Evolutionary conservation across 2,888 invertebrate genomes (phyloP).

Genomic region (Halictus quadricinctus): DNA sequence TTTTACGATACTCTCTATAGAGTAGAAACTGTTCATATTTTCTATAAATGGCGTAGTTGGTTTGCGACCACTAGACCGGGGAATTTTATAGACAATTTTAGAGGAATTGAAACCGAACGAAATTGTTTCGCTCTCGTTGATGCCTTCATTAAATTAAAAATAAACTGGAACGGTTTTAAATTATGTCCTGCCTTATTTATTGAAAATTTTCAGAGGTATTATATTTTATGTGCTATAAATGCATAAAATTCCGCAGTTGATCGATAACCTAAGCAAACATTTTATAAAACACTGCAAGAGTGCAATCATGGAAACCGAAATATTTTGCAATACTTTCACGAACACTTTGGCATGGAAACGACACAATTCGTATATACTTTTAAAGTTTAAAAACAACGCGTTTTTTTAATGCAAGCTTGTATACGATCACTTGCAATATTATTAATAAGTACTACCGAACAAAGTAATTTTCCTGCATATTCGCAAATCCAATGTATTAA

Average conservation of each 20-base stretch:
- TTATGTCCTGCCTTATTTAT: background rate
- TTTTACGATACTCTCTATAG: background rate
- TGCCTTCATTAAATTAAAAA: background rate
- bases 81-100: background rate
- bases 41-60: background rate
- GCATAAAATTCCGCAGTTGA: background rate
- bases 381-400: too few species aligned
- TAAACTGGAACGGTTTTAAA: background rate
- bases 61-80: background rate
- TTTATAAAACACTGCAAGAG: background rate
- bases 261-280: background rate
- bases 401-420: too few species aligned
- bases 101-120: background rate
- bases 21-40: background rate
- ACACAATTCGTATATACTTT: too few species aligned
- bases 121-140: background rate
- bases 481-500: background rate
- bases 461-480: background rate
- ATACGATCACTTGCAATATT: too few species aligned
- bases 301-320: slow-evolving; percentile 1
- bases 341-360: background rate
- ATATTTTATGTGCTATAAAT: background rate
- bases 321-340: background rate
- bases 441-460: too few species aligned
- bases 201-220: background rate